Conservation (phyloP, 92 coral and sea anemone species). For the Palythoa caribaeorum region DNA sequence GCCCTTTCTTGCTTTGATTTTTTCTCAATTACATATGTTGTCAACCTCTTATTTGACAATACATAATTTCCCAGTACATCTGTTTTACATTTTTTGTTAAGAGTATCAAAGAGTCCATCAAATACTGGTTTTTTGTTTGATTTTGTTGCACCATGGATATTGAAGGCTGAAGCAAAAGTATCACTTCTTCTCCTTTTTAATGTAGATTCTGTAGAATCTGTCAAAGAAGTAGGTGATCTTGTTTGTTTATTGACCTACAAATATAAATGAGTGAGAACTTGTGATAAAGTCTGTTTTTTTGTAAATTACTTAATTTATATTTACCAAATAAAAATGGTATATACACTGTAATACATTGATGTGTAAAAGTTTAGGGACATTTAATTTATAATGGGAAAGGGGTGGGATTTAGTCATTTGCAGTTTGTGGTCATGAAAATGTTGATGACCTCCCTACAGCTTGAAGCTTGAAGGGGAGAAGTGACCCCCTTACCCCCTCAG, state of each 20-base stretch:
- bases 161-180: conserved; percentile 50
- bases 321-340: no score
- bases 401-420: no score
- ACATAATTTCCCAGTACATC: conserved; percentile 72
- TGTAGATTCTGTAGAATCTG: conserved; percentile 24
- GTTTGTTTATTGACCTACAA: conserved; percentile 10
- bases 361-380: no score
- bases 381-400: no score
- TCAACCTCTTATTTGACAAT: conserved; percentile 51
- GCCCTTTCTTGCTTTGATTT: conserved; percentile 36
- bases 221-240: conserved; percentile 46
- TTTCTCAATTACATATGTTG: conserved; percentile 62
- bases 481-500: no score
- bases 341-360: no score
- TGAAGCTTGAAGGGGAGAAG: no score
- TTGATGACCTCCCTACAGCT: no score
- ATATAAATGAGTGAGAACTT: no score
- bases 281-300: no score
- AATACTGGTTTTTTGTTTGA: conserved; percentile 60
- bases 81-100: conserved; percentile 63
- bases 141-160: conserved; percentile 64
- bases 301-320: no score
- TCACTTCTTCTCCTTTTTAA: conserved; percentile 43
- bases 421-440: no score
- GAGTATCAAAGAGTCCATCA: conserved; percentile 69